phyloP scores from a whole-genome alignment of 2,113 vertebrate species.

The Chloropsis hardwickii region DNA sequence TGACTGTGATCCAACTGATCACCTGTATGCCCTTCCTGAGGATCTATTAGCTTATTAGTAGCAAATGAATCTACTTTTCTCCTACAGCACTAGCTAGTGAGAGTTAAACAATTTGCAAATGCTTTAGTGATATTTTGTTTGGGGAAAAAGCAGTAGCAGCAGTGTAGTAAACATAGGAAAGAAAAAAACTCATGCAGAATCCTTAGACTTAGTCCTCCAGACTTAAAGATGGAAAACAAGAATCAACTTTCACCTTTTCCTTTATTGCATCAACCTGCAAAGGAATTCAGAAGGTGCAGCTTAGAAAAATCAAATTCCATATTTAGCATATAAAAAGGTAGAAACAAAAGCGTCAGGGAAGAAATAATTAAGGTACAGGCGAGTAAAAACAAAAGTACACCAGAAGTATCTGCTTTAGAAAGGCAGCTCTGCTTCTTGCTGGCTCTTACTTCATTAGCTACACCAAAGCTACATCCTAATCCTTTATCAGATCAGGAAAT shows the following conservation, averaged over 20 bases:
- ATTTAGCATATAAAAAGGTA: conserved; percentile 85
- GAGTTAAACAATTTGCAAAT: conserved; percentile 81
- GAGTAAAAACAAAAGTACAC: conserved; percentile 70
- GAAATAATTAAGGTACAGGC: conserved; percentile 71
- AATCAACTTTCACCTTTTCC: conserved; percentile 97
- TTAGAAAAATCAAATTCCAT: conserved; percentile 81
- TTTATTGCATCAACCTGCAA: conserved; percentile 97
- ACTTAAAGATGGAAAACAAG: conserved; percentile 95
- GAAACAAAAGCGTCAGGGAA: conserved; percentile 78
- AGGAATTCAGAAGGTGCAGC: conserved; percentile 99
- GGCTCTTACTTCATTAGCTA: background rate
- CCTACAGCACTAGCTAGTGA: conserved; percentile 79
- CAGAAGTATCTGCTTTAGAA: conserved; percentile 68
- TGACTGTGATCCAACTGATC: conserved; percentile 82
- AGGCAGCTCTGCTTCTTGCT: conserved; percentile 37
- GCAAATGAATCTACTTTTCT: conserved; percentile 74
- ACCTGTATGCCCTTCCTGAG: conserved; percentile 74
- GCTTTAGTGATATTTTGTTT: conserved; percentile 85
- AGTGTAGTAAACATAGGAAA: conserved; percentile 84
- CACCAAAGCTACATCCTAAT: background rate
- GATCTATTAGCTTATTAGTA: conserved; percentile 79
- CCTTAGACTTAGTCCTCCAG: conserved; percentile 92
- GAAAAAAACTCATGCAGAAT: conserved; percentile 91
- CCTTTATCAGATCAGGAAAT: background rate
- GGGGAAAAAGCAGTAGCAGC: conserved; percentile 87